Percentiles rank a stretch among this genome's conserved stretches.
These are phyloP conservation scores for Lutraria lutraria DNA, from an alignment of 2,888 invertebrate species.

Conservation along the genomic window DNA sequence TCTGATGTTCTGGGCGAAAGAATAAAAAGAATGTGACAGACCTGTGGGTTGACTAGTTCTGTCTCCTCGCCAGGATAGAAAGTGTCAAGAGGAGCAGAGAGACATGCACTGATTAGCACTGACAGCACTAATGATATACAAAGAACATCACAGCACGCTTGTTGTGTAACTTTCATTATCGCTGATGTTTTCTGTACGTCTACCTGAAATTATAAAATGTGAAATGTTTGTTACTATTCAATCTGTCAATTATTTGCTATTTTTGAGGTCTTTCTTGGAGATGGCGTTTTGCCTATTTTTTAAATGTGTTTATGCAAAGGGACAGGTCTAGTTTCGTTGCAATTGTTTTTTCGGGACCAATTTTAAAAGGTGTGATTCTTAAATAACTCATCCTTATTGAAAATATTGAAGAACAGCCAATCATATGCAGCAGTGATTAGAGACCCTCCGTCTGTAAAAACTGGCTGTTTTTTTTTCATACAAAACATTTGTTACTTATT, in stretches of 20 bases:
- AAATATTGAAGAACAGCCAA: neutral
- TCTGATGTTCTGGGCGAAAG: too few relatives aligned
- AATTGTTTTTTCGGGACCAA: neutral
- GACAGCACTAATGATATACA: constrained; percentile 32
- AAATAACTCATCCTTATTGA: neutral
- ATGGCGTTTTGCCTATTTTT: too few relatives aligned
- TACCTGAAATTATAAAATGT: constrained; percentile 30
- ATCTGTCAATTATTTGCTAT: too few relatives aligned
- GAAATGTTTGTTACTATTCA: neutral
- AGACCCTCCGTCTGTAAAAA: neutral
- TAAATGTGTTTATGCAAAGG: too few relatives aligned
- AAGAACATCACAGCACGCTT: constrained; percentile 36
- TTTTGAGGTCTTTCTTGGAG: too few relatives aligned
- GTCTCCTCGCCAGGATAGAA: constrained; percentile 55
- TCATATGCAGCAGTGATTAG: neutral
- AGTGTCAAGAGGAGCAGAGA: constrained; percentile 57
- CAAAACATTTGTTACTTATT: neutral
- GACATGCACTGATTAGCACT: constrained; percentile 45
- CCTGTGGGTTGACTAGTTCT: constrained; percentile 57
- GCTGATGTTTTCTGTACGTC: neutral
- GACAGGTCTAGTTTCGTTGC: too few relatives aligned
- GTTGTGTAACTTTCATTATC: constrained; percentile 37
- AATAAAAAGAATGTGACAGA: constrained; percentile 1
- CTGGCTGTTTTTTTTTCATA: neutral
- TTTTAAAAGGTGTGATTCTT: too few relatives aligned